Conservation (phyloP, 2,888 invertebrate species). For the Alviniconcha strummeri region DNA sequence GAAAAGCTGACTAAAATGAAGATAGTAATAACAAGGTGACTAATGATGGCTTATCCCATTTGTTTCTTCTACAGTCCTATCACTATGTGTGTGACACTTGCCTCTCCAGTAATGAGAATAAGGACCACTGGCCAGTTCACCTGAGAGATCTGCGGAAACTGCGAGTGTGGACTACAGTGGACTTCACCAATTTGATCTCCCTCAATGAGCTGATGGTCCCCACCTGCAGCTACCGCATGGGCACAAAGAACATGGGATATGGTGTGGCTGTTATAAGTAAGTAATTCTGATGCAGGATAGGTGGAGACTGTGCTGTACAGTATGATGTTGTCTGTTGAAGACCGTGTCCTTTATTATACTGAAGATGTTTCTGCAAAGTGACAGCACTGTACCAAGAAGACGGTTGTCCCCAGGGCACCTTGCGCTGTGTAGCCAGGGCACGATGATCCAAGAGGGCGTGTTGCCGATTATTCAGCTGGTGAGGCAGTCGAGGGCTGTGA, state of each 20-base stretch:
- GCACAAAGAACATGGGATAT: slow-evolving; percentile 88
- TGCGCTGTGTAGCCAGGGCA: no score
- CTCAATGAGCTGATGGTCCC: slow-evolving; percentile 90
- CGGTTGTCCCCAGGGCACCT: no score
- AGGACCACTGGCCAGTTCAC: slow-evolving; percentile 54
- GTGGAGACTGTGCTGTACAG: not conserved
- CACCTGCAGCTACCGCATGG: slow-evolving; percentile 98
- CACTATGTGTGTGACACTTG: slow-evolving; percentile 60
- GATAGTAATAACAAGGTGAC: no score
- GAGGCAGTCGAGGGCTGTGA: no score
- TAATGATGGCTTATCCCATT: no score
- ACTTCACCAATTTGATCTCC: slow-evolving; percentile 48
- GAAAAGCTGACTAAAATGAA: no score
- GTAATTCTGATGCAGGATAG: slow-evolving; percentile 21
- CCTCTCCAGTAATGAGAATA: slow-evolving; percentile 56
- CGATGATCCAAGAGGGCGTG: no score
- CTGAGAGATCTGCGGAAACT: slow-evolving; percentile 47
- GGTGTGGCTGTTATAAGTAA: slow-evolving; percentile 86
- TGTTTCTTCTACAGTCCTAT: slow-evolving; percentile 46
- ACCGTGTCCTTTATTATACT: no score
- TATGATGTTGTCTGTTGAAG: not conserved
- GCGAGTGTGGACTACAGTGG: slow-evolving; percentile 48
- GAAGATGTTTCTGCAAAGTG: no score
- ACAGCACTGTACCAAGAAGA: no score
- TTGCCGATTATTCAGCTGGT: no score